Base-by-base conservation (phyloP, 2,888 invertebrate species). In the Ceraclea dissimilis region DNA sequence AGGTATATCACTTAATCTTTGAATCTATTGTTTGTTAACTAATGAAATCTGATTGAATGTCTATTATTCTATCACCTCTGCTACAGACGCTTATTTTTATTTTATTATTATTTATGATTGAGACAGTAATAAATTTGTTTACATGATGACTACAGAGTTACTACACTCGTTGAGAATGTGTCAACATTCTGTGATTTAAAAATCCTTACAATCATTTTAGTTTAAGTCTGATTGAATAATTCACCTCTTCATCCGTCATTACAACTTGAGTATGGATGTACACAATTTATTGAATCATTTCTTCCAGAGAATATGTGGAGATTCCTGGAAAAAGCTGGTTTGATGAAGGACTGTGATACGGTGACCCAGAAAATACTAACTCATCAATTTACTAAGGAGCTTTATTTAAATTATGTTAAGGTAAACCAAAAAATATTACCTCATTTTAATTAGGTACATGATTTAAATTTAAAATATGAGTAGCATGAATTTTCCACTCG, bases 261-360 rank as follows among this genome's bases (percentile, higher is more conserved):
- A n/a, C n/a, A n/a, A n/a, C n/a, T n/a, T n/a, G n/a, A n/a, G n/a
- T n/a, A n/a, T n/a, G n/a, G n/a, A n/a, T n/a, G n/a, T n/a, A n/a
- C n/a, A n/a, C n/a, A n/a, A n/a, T n/a, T n/a, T n/a, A n/a, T n/a
- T n/a, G n/a, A n/a, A n/a, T n/a, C n/a, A n/a, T n/a, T n/a, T n/a
- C n/a, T 33, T 39, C 19, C 67, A 80, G 80, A 74, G 55, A 72
- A 73, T 18, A 69, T 81, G 70, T 78, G 73, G 71, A 69, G 69
- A 31, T 79, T 80, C 52, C 66, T 81, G 11, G 63, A 62, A 1
- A 72, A 71, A 63, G 69, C 80, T 4, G 71, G 69, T 1, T 67
- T 81, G n/a, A 53, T 78, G 34, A 68, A 69, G 1, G 71, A 71
- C 22, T 69, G 72, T 58, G 70, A 74, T 59, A 64, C 70, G 54